A percentile compares a stretch with the other conserved stretches of the same genome.
Conservation (phyloP, 2,888 invertebrate genomes). For the Tinea trinotella region DNA sequence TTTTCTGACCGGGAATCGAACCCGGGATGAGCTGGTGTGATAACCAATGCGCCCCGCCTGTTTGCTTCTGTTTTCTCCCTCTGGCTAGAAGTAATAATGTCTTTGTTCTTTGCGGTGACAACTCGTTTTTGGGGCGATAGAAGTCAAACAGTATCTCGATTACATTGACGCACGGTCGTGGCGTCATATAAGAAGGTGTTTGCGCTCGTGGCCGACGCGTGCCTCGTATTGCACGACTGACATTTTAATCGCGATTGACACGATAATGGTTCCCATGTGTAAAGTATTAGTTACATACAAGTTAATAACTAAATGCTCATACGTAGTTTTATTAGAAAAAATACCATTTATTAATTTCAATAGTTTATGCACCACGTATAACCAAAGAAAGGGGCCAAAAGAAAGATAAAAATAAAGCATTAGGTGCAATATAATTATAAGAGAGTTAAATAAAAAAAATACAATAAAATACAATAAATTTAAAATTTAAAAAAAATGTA, state of each 20-base stretch:
- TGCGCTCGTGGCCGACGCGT: slow-evolving; percentile 41
- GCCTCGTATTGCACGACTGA: slow-evolving; percentile 26
- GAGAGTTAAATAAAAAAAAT: no score
- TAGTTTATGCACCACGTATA: no score
- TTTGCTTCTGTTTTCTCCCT: no score
- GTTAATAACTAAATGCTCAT: background rate
- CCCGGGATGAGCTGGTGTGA: no score
- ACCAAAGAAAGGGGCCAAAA: no score
- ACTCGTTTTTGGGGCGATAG: slow-evolving; percentile 20
- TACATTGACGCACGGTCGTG: slow-evolving; percentile 31
- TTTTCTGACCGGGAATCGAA: no score
- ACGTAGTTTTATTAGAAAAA: slow-evolving; percentile 28
- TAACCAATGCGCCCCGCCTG: no score
- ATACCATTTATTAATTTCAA: no score
- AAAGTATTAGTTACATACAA: background rate
- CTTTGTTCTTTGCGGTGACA: background rate
- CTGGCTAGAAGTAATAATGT: background rate
- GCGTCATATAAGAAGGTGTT: slow-evolving; percentile 27
- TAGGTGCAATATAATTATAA: no score
- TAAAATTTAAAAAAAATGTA: no score
- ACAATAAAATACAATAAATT: no score
- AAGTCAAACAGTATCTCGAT: slow-evolving; percentile 31
- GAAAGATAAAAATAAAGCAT: no score
- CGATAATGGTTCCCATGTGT: background rate
- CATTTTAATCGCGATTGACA: slow-evolving; percentile 11